Base-by-base conservation (phyloP, 2,797 vertebrate species). In the Tokudaia muenninki region DNA sequence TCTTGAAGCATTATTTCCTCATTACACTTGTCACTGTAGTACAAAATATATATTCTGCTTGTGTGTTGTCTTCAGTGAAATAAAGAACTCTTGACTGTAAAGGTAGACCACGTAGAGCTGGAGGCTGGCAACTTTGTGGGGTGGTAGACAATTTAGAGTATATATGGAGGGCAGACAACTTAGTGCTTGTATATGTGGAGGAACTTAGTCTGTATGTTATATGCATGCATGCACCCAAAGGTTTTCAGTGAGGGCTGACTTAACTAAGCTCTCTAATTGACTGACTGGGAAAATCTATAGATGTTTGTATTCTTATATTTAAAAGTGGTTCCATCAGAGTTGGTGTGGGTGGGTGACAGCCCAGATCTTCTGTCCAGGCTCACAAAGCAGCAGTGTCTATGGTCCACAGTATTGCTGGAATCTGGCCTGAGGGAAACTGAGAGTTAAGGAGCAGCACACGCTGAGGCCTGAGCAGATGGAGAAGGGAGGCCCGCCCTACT, bases 1-100 rank as follows among this genome's bases (percentile, higher is more conserved):
- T 94, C 47, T 78, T 89, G 80, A n/a, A 87, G 59, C 44, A 67
- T 81, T 41, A 55, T 65, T 72, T 95, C 70, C 59, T 86, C 61
- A 50, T 37, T 93, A 29, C 50, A 81, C 4, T 74, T n/a, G 37
- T 21, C 41, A 65, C 41, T 13, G 0, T 89, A 24, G 55, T 59
- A n/a, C 89, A 77, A 93, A 95, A 77, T 91, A 11, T 9, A 19
- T 61, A 22, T 44, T 95, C 67, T n/a, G 3, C 86, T 70, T 90
- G 13, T 50, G 65, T 37, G 47, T 2, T 77, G 26, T 80, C 47
- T 91, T 59, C 34, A 89, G 19, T 44, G 52, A 90, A 95, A 78
- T 52, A n/a, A 86, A n/a, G 29, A 67, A 52, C 31, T 70, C 63
- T 47, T 83, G 44, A 52, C 29, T 70, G 2, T 52, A 21, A 44